Evolutionary conservation across 2,888 invertebrate species (phyloP).

Genomic region (Penaeus monodon): DNA sequence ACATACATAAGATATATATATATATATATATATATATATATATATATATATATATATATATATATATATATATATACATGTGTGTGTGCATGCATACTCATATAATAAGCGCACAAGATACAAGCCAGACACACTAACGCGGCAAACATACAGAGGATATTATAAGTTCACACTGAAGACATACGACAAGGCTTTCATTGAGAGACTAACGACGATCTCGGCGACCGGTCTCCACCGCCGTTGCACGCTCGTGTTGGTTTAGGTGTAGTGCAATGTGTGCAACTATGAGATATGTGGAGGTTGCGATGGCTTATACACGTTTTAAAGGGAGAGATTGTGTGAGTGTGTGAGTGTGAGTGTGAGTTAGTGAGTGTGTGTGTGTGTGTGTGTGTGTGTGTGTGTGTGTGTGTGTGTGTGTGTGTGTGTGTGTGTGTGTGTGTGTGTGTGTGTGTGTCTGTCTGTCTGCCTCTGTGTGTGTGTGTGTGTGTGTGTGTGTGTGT

Average conservation of each 20-base stretch:
- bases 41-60: constrained; percentile 2
- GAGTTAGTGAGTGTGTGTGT: constrained; percentile 15
- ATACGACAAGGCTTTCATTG: too few species aligned
- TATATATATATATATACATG: not conserved
- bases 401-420: constrained; percentile 16
- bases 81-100: too few species aligned
- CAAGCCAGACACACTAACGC: too few species aligned
- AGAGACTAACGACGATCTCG: too few species aligned
- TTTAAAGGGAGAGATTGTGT: not conserved
- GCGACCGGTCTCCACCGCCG: too few species aligned
- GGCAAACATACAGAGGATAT: too few species aligned
- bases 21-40: constrained; percentile 7
- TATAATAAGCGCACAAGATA: too few species aligned
- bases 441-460: not conserved
- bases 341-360: not conserved
- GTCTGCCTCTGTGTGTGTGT: constrained; percentile 23
- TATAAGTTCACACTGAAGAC: too few species aligned
- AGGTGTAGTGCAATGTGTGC: too few species aligned
- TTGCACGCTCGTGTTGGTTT: too few species aligned
- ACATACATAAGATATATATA: constrained; percentile 1
- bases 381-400: constrained; percentile 24
- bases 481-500: constrained; percentile 26
- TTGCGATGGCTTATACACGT: too few species aligned
- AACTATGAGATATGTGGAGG: too few species aligned
- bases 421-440: constrained; percentile 14